These are phyloP conservation scores for Syngnathus floridae DNA, from an alignment of 2,113 vertebrate genomes.

Conservation along the genomic window DNA sequence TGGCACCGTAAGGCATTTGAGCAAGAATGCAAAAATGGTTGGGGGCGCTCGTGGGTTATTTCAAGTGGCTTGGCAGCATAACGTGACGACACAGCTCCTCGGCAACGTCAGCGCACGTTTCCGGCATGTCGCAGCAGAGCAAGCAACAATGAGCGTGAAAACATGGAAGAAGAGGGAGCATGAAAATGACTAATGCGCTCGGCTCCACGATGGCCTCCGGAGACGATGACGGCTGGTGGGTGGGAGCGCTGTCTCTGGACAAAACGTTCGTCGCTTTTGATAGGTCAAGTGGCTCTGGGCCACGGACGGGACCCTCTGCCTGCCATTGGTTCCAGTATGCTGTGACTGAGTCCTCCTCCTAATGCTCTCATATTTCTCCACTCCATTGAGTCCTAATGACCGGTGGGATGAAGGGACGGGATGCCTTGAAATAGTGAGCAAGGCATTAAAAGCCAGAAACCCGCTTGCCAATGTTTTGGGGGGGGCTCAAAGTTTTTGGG, in stretches of 20 bases:
- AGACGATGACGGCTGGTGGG: constrained; percentile 17
- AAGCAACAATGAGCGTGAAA: background rate
- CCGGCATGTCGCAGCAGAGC: background rate
- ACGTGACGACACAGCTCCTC: no score
- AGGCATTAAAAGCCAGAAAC: constrained; percentile 17
- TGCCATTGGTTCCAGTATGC: constrained; percentile 36
- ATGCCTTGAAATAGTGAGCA: constrained; percentile 40
- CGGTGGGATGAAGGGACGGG: constrained; percentile 49
- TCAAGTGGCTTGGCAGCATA: no score
- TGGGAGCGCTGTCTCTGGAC: constrained; percentile 13
- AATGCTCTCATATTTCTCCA: constrained; percentile 42
- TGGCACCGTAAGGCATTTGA: no score
- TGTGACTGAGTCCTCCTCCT: constrained; percentile 18
- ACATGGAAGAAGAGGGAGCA: constrained; percentile 41
- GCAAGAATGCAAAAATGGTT: no score
- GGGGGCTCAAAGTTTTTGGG: background rate
- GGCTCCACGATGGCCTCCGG: constrained; percentile 18
- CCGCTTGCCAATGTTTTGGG: constrained; percentile 3
- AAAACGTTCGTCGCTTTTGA: constrained; percentile 18
- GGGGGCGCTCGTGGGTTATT: no score
- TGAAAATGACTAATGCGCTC: constrained; percentile 39
- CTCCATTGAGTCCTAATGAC: constrained; percentile 56
- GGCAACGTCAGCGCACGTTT: background rate
- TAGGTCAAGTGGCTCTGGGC: constrained; percentile 28
- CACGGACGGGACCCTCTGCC: background rate